These are phyloP conservation scores for Henricia sp. DNA, from an alignment of 53 echinoderm and acorn worm genomes.

Conservation along the genomic window DNA sequence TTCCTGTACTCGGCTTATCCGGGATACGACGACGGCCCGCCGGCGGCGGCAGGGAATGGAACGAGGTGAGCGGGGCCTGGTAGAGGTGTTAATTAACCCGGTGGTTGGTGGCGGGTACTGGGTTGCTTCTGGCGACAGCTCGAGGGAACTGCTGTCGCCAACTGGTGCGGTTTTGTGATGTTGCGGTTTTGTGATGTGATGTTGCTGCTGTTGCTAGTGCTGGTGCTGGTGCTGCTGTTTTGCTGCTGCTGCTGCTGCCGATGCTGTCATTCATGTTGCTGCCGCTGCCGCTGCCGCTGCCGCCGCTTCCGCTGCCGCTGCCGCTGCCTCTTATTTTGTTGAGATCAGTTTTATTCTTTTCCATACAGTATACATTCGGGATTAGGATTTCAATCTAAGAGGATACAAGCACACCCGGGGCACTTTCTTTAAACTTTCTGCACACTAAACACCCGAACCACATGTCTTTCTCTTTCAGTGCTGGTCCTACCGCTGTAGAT, in stretches of 20 bases:
- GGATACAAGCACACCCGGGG: too few relatives aligned
- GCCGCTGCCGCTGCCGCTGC: background rate
- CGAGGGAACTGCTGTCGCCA: background rate
- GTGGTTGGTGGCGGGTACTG: background rate
- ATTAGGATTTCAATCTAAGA: too few relatives aligned
- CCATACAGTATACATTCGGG: background rate
- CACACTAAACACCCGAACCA: background rate
- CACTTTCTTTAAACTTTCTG: too few relatives aligned
- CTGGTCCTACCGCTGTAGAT: constrained; percentile 4
- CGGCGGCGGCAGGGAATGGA: background rate
- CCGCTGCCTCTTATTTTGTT: background rate
- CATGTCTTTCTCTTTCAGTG: background rate
- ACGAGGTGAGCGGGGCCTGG: background rate
- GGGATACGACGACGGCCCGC: background rate
- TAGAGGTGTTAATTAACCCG: background rate
- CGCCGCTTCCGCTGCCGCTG: background rate
- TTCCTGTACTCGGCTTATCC: constrained; percentile 33
- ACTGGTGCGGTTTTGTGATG: background rate
- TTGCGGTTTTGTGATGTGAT: background rate
- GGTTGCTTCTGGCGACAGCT: background rate
- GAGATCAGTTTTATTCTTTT: background rate
- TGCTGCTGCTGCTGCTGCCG: too few relatives aligned
- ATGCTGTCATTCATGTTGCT: background rate
- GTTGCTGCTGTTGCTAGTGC: background rate
- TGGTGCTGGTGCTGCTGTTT: background rate